Base-by-base conservation (phyloP, 2,888 invertebrate genomes). In the Xestia xanthographa region DNA sequence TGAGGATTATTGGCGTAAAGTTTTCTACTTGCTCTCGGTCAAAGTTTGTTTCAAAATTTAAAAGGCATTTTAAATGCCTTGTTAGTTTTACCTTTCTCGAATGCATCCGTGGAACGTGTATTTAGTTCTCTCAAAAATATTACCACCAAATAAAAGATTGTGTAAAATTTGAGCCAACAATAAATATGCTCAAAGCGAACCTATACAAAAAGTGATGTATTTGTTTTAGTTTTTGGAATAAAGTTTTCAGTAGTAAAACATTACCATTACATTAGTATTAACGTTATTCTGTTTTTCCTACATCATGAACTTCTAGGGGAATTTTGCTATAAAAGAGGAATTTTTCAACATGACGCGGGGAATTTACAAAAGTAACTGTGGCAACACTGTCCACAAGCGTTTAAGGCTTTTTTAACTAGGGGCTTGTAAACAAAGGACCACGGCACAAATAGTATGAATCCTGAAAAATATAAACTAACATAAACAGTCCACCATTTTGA, bases 161-260 rank as follows among this genome's bases (percentile, higher is more conserved):
- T 50, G 50, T 50, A 66, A 43, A 43, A 12, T 66, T 66, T 66
- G 66, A 66, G 26, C 66, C 66, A 66, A 66, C 66, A 66, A 45
- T 66, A 34, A 62, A 62, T 62, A 66, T 45, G 66, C 66, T 66
- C 66, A 66, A 66, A 66, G 66, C 66, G 66, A 66, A 66, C 45
- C 45, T 66, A 66, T 26, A 43, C 66, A 66, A 66, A 43, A 66
- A 66, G 66, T 66, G 43, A 66, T 66, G 62, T 62, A 66, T 66
- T 68, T 68, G 68, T 68, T 68, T 68, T 68, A 68, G 68, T 68
- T 68, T 68, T 68, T 68, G 53, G 68, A 68, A 68, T 68, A 68
- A 68, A 53, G 68, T 68, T 56, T 53, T 68, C 68, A 53, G 53
- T 68, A 68, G 68, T 68, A 68, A 68, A 68, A 68, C 68, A 53